Evolutionary conservation across 2,888 invertebrate genomes (phyloP), one percentile per base, ranked within the genome.

Genomic region (Eupithecia insigniata): DNA sequence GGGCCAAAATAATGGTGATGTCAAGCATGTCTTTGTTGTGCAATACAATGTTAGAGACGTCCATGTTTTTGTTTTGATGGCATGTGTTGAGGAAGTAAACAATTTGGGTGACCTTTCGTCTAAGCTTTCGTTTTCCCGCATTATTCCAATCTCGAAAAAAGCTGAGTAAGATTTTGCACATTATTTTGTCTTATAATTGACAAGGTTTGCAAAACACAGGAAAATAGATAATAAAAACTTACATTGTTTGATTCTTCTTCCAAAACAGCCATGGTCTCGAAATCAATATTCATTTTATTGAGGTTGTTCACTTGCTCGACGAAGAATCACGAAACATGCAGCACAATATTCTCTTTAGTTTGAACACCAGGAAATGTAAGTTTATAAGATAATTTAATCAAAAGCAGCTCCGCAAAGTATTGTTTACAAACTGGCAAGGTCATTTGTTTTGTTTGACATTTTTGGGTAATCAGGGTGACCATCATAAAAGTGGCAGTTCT

Each of bases 361-460:
- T 60, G 93, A 94, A 92, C 76, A 69, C 69, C 69, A 67, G 71
- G 74, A 91, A 81, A 92, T 94, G 95, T 95, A 93, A 92, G 94
- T 95, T 95, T 95, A 86, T 84, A 74, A 82, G 80, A 83, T 86
- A 83, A 84, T 80, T 86, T 84, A 78, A 91, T 90, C 94, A 95
- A 95, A 95, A 84, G 76, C 79, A 79, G 74, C 80, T 83, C 76
- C 78, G 79, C 85, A 95, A 95, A 94, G 94, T 32, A 90, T 95
- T 96, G 96, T 96, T 96, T 96, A 96, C 96, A 96, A 96, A 96
- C 96, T 96, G 90, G 95, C 96, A 96, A 96, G 96, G 96, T 96
- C 96, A 96, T 94, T 92, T 93, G 91, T 91, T 92, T 90, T 90
- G 87, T 18, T 43, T 43, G 34, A 34, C 2, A 34, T 34, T 34